These are phyloP conservation scores for Parnassius apollo DNA, from an alignment of 2,888 invertebrate genomes.

Conservation along the genomic window DNA sequence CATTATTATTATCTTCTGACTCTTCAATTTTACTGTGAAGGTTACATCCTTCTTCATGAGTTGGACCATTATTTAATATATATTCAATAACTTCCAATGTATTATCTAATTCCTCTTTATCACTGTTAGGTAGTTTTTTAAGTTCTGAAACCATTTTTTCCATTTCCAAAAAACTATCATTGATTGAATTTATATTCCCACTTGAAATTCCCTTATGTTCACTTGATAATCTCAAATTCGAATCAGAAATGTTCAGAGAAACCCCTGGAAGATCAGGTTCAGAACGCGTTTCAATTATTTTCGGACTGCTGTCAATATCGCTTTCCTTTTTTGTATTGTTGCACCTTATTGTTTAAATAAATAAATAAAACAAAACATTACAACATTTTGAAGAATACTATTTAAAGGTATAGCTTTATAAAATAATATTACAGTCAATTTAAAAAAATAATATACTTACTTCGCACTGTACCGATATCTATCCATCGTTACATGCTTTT, in stretches of 20 bases:
- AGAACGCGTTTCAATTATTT: slow-evolving; percentile 60
- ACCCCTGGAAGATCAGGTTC: slow-evolving; percentile 47
- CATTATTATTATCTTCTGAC: slow-evolving; percentile 10
- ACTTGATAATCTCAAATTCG: slow-evolving; percentile 28
- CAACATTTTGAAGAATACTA: not conserved
- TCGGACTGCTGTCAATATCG: slow-evolving; percentile 43
- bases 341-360: slow-evolving; percentile 1
- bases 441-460: slow-evolving; percentile 40
- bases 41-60: slow-evolving; percentile 26
- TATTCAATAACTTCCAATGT: slow-evolving; percentile 57
- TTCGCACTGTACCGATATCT: slow-evolving; percentile 35
- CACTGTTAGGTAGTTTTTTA: slow-evolving; percentile 28
- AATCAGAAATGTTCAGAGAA: slow-evolving; percentile 25
- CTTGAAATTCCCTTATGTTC: slow-evolving; percentile 29
- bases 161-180: slow-evolving; percentile 57
- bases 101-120: slow-evolving; percentile 47
- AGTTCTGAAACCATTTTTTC: slow-evolving; percentile 51
- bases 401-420: not conserved
- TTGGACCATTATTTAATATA: slow-evolving; percentile 50
- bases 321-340: slow-evolving; percentile 3
- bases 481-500: slow-evolving; percentile 45
- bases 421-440: not conserved
- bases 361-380: not conserved
- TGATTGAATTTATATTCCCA: slow-evolving; percentile 38
- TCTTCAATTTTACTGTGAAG: slow-evolving; percentile 16